Base-by-base conservation (phyloP, 2,113 vertebrate genomes). In the Elaphurus davidianus region DNA sequence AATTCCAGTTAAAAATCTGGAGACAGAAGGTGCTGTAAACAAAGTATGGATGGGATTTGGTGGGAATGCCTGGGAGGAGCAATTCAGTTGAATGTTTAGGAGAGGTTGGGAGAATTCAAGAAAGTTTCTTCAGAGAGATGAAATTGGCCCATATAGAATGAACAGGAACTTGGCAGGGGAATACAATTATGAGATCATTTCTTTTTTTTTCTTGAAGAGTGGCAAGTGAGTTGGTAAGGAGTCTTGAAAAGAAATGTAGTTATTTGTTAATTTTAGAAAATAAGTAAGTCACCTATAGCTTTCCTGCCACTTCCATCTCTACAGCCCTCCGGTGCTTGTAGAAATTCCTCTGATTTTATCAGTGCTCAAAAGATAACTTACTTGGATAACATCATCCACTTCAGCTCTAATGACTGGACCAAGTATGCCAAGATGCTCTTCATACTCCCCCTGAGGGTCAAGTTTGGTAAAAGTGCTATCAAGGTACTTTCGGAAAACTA, bases 381-480 rank as follows among this genome's bases (percentile, higher is more conserved):
- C 99, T 96, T 99, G 99, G 89, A 99, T 99, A 57, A 99, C 99
- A 87, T 99, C 99, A 0, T 99, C 99, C 95, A 99, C 99, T 98
- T 99, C 99, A 7, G 99, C 99, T 97, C 99, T 99, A 89, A 99
- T 99, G 60, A 99, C 76, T 3, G 99, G 99, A 10, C 99, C 99
- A 55, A 99, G 99, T 97, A 99, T 99, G 50, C 99, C 99, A 8
- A 99, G 99, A 90, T 99, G 99, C 87, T 99, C 99, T 36, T 99
- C 98, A 10, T 99, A 98, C 97, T 99, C 99, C 0, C 99, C 99
- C 15, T 94, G 99, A 87, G 99, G 97, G 45, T 99, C 99, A 33
- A 98, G 99, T 19, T 93, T 99, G 0, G 74, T 99, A 96, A 99
- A 99, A 62, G 98, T 99, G 33, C 98, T 99, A 85, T 99, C 99